Percentiles rank a stretch among this genome's conserved stretches.
Conservation (phyloP, 2,888 invertebrate genomes). For the Ernsta delagoae region DNA sequence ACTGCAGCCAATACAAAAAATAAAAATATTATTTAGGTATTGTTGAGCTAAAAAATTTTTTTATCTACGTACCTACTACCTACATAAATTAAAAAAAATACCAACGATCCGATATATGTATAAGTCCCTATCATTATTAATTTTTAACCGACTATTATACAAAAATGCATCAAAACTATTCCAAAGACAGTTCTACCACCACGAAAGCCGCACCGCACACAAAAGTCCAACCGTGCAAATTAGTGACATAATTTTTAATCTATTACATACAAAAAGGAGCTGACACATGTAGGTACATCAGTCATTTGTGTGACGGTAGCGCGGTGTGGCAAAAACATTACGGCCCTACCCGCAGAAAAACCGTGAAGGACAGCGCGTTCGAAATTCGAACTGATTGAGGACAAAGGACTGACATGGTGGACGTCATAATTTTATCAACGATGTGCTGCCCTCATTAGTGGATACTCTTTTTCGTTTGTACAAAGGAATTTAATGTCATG, state of each 20-base stretch:
- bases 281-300: constrained; percentile 74
- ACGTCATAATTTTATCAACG: constrained; percentile 42
- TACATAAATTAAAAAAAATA: no score
- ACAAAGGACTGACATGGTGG: constrained; percentile 60
- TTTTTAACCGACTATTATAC: neutral
- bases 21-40: no score
- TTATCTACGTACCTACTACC: no score
- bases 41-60: no score
- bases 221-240: constrained; percentile 2
- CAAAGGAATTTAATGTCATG: constrained; percentile 3
- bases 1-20: no score
- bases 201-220: neutral
- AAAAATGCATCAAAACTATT: neutral
- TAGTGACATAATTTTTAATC: constrained; percentile 47
- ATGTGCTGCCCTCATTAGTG: constrained; percentile 24
- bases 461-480: constrained; percentile 10
- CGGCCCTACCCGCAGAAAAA: constrained; percentile 60
- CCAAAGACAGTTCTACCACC: neutral
- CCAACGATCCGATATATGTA: no score
- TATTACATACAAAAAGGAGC: constrained; percentile 61
- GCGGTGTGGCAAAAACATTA: constrained; percentile 49
- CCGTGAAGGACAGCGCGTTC: constrained; percentile 60
- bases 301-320: constrained; percentile 66
- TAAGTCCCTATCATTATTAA: no score
- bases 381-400: constrained; percentile 59